These are phyloP conservation scores for Muschampia plurimacula DNA, from an alignment of 2,888 invertebrate species.

Conservation along the genomic window DNA sequence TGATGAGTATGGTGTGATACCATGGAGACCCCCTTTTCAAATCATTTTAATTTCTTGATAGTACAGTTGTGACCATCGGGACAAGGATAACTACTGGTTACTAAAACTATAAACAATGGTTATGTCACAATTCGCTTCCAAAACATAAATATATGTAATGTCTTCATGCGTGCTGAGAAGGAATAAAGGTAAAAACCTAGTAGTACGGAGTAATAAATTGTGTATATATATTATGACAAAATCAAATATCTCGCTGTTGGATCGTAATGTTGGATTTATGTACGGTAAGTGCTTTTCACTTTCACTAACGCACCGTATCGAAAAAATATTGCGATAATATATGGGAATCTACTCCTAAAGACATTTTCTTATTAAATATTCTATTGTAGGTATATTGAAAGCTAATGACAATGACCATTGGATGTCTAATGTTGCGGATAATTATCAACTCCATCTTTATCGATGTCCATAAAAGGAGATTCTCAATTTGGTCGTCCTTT, in stretches of 20 bases:
- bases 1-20: too few relatives aligned
- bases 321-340: background rate
- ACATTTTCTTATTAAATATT: too few relatives aligned
- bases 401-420: too few relatives aligned
- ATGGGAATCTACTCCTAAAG: background rate
- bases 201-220: conserved; percentile 25
- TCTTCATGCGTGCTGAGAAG: conserved; percentile 9
- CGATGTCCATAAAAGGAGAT: too few relatives aligned
- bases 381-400: too few relatives aligned
- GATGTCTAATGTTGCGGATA: too few relatives aligned
- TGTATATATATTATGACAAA: conserved; percentile 23
- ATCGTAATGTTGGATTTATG: conserved; percentile 35
- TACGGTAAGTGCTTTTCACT: conserved; percentile 29
- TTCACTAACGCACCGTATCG: conserved; percentile 10
- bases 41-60: too few relatives aligned
- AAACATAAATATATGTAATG: background rate
- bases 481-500: too few relatives aligned
- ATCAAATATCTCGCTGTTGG: conserved; percentile 24
- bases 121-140: background rate
- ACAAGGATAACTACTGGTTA: background rate
- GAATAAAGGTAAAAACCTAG: conserved; percentile 19
- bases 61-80: too few relatives aligned
- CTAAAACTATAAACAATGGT: background rate
- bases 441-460: too few relatives aligned
- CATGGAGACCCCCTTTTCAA: too few relatives aligned